phyloP scores from a whole-genome alignment of 1,140 invertebrate species.

The Melipona quadrifasciata region DNA sequence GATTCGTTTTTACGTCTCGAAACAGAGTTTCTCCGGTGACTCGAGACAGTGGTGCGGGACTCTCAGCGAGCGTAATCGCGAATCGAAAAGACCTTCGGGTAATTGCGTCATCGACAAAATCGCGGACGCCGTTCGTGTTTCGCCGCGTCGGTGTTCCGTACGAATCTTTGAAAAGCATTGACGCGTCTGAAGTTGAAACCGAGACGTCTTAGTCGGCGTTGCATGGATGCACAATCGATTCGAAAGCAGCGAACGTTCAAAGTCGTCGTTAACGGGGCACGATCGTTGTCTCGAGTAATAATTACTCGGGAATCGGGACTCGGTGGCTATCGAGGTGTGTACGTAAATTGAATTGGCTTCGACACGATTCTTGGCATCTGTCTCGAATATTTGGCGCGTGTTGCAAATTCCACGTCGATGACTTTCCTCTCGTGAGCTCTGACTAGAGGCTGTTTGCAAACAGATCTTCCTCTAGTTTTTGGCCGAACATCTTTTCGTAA shows the following conservation, averaged over 20 bases:
- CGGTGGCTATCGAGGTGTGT: slow-evolving; percentile 16
- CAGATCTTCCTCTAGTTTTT: slow-evolving; percentile 39
- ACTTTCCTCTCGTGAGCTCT: slow-evolving; percentile 1
- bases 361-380: slow-evolving; percentile 43
- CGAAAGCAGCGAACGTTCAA: background rate
- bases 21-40: background rate
- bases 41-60: no score
- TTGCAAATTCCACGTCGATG: slow-evolving; percentile 36
- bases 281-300: slow-evolving; percentile 37
- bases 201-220: background rate
- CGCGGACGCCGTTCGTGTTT: slow-evolving; percentile 15
- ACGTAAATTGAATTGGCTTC: slow-evolving; percentile 61
- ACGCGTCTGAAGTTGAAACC: background rate
- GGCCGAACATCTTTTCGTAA: no score
- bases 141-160: background rate
- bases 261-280: background rate
- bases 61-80: background rate
- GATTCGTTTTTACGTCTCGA: background rate
- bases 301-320: slow-evolving; percentile 33
- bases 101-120: slow-evolving; percentile 29
- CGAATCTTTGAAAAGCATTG: slow-evolving; percentile 14
- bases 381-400: slow-evolving; percentile 38
- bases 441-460: slow-evolving; percentile 49
- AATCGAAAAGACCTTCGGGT: slow-evolving; percentile 3
- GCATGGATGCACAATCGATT: background rate